Base-by-base conservation (phyloP, 2,888 invertebrate genomes). In the Trissonchulus latispiculum region DNA sequence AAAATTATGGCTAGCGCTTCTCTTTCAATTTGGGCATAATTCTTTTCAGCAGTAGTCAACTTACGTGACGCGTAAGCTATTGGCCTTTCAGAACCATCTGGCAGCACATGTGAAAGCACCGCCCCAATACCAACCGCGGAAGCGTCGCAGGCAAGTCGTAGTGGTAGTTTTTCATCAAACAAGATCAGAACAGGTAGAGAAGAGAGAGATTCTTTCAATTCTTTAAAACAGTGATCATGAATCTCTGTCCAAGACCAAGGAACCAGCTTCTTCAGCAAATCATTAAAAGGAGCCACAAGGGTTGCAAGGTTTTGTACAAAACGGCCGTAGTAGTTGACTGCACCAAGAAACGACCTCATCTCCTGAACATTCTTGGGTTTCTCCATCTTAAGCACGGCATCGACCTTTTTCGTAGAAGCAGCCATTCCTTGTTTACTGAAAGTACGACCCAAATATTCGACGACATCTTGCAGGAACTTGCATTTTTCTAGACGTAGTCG, bases 1-100 rank as follows among this genome's bases (percentile, higher is more conserved):
- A 76, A 77, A 2, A 78, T 73, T 8, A 78, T 67, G 2, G 76
- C 70, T 28, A 79, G 48, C 23, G 69, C 77, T 72, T 79, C 79
- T 72, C 75, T 78, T 8, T 78, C 77, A 1, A 78, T 76, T 48
- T 78, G 77, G 3, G 75, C 72, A 70, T 78, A 78, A n/a, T 72
- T 73, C 71, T 75, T 75, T 61, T 78, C 77, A 3, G 75, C 73
- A 15, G 32, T 72, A 23, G 70, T 77, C 28, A 78, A 61, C 8
- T 75, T 75, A 31, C 77, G 70, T 31, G 78, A 78, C 0, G 77
- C 77, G 66, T 75, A 78, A 29, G 76, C 77, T 1, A 77, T 77
- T 23, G 78, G 77, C 32, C 75, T 61, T 1, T 75, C 62, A 28
- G 71, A 71, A 15, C 72, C 37, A 23, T 73, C 76, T 61, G 77